Evolutionary conservation across 2,113 vertebrate genomes (phyloP).

Genomic region (Lanius ludovicianus): DNA sequence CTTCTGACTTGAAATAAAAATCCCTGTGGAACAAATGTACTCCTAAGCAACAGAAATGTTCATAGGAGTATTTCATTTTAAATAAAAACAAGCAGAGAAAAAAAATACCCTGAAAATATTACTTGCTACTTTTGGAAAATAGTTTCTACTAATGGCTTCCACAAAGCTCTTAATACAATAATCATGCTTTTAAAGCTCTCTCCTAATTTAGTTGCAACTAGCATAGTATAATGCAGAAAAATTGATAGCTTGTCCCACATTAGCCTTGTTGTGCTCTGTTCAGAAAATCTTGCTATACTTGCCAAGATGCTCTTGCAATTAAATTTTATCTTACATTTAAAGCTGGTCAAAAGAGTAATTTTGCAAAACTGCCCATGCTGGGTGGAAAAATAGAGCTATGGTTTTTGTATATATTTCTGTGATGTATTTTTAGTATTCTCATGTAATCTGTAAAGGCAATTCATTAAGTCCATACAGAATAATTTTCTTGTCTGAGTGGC

Average conservation of each 20-base stretch:
- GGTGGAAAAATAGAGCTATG: not conserved
- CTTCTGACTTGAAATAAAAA: constrained; percentile 46
- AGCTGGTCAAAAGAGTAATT: not conserved
- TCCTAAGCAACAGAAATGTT: constrained; percentile 41
- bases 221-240: constrained; percentile 9
- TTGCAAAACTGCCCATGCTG: not conserved
- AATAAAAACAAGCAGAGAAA: constrained; percentile 38
- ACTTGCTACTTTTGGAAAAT: constrained; percentile 30
- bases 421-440: not conserved
- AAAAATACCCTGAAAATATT: not conserved
- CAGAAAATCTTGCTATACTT: not conserved
- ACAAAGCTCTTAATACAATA: constrained; percentile 42
- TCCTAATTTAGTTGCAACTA: constrained; percentile 21
- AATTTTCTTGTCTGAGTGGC: not conserved
- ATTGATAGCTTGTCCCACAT: not conserved
- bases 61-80: not conserved
- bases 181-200: constrained; percentile 36
- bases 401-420: not conserved
- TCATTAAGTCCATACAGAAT: not conserved
- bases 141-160: constrained; percentile 41
- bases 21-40: constrained; percentile 21
- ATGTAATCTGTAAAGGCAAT: not conserved
- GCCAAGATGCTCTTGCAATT: not conserved
- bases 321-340: not conserved
- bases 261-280: not conserved